These are phyloP conservation scores for Aptenodytes patagonicus DNA, from an alignment of 2,113 vertebrate species.

Conservation along the genomic window DNA sequence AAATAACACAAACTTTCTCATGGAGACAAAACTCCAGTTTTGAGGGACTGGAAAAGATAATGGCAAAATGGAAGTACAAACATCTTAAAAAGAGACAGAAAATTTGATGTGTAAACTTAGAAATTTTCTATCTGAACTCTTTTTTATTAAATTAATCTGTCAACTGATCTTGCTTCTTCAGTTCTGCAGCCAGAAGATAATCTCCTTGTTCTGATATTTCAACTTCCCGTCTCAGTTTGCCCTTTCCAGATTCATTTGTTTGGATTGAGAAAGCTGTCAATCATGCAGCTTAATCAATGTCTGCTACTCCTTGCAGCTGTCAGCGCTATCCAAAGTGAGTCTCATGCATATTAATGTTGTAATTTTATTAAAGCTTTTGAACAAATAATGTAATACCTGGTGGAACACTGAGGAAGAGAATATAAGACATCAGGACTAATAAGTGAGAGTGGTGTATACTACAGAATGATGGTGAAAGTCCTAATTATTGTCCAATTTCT, in stretches of 20 bases:
- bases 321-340: neutral
- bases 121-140: neutral
- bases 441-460: neutral
- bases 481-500: neutral
- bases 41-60: neutral
- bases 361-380: constrained; percentile 25
- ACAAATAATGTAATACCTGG: constrained; percentile 18
- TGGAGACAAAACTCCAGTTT: neutral
- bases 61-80: neutral
- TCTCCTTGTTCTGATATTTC: neutral
- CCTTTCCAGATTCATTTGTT: constrained; percentile 4
- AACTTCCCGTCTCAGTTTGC: neutral
- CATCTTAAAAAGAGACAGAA: neutral
- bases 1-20: neutral
- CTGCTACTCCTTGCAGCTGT: neutral
- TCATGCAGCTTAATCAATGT: constrained; percentile 7
- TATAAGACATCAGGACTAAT: neutral
- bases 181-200: neutral
- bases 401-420: neutral
- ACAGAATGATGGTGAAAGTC: neutral
- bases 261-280: neutral
- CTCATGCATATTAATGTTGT: constrained; percentile 54
- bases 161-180: neutral
- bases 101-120: neutral
- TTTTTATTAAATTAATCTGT: neutral